Base-by-base conservation (phyloP, 2,888 invertebrate genomes). In the Gnatocerus cornutus region DNA sequence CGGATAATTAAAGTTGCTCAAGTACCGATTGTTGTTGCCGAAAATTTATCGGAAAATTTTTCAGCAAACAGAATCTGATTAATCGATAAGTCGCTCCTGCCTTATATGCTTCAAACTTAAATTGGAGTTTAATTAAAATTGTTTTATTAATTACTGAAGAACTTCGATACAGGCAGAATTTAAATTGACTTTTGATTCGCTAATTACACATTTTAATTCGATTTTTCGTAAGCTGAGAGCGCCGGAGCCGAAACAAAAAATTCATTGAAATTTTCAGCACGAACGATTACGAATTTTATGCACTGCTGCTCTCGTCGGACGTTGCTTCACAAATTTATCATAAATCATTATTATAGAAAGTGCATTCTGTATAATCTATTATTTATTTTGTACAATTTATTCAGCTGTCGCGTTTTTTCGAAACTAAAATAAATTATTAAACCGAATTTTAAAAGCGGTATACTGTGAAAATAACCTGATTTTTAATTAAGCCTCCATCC, bases 61-160 rank as follows among this genome's bases (percentile, higher is more conserved):
- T 45, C 48, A 53, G 29, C 53, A 64, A 64, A 64, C 55, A 41
- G 12, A 13, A 41, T 41, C 41, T 53, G 41, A 53, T 59, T 59
- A 67, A 67, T 67, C 66, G 59, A 67, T 59, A 56, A 46, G 50
- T 12, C 66, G 14, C 43, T 37, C 48, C 39, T 50, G 56, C 27
- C 59, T 65, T 56, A 65, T 30, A 46, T 56, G 48, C 56, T 39
- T 10, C 29, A 67, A 68, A 68, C 68, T 68, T 63, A 67, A 68
- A 68, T 64, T 53, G 68, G 69, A 72, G 66, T 74, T 74, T 74
- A 74, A 76, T 76, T 74, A 73, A 76, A 76, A 69, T 69, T 71
- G 72, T 71, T 73, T 74, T 76, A 73, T 74, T 73, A 76, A 74
- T 76, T 71, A 69, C 61, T 46, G 68, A 64, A 53, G 55, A 69